A percentile compares a stretch with the other conserved stretches of the same genome.
Conservation (phyloP, 2,888 invertebrate genomes). For the Scotopteryx bipunctaria region DNA sequence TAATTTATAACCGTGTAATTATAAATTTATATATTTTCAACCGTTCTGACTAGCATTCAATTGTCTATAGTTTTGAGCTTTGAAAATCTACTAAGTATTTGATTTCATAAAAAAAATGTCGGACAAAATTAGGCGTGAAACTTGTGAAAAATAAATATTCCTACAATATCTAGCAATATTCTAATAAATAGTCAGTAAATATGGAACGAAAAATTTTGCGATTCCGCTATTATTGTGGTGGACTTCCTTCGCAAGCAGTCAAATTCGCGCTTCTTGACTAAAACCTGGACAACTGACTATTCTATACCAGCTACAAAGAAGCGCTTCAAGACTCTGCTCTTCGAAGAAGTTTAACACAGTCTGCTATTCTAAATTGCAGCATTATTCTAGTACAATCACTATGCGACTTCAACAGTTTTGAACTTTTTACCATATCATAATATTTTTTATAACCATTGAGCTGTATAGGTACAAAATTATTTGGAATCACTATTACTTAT, state of each 20-base stretch:
- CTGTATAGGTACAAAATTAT: constrained; percentile 72
- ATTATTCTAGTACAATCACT: constrained; percentile 36
- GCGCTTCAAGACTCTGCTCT: constrained; percentile 5
- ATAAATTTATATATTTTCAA: constrained; percentile 28
- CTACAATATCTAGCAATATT: constrained; percentile 27
- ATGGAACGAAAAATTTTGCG: constrained; percentile 22
- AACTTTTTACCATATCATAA: constrained; percentile 39
- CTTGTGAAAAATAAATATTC: constrained; percentile 28
- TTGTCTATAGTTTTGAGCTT: constrained; percentile 39
- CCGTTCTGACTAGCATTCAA: constrained; percentile 39
- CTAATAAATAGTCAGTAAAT: constrained; percentile 31
- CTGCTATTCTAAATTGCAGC: constrained; percentile 33
- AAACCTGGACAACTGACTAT: constrained; percentile 3
- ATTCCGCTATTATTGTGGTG: constrained; percentile 20
- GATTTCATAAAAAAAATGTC: constrained; percentile 27
- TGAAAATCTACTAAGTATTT: constrained; percentile 29
- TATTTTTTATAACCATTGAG: constrained; percentile 55
- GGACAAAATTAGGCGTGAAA: constrained; percentile 33
- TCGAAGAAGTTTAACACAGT: constrained; percentile 30
- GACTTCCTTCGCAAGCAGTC: constrained; percentile 26
- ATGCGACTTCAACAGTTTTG: constrained; percentile 41
- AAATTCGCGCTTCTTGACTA: constrained; percentile 17
- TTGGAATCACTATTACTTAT: constrained; percentile 66
- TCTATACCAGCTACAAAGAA: constrained; percentile 14
- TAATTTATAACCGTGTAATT: constrained; percentile 20